A percentile compares a stretch with the other conserved stretches of the same genome.
Conservation (phyloP, 2,113 vertebrate genomes). For the Microcebus ravelobensis region DNA sequence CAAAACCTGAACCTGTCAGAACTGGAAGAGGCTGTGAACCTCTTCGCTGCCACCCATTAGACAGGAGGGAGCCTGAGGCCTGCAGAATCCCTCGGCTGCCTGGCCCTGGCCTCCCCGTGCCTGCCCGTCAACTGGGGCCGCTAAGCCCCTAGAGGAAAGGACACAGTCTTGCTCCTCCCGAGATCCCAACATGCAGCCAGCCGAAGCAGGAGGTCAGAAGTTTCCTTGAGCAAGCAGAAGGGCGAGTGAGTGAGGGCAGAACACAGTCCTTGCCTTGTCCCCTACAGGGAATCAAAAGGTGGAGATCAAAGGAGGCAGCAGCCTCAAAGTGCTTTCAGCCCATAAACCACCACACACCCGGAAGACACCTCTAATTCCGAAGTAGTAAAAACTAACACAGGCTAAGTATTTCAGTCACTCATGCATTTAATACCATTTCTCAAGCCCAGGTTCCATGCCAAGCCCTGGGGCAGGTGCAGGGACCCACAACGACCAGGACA, state of each 20-base stretch:
- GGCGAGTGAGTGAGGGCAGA: too few species aligned
- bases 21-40: neutral
- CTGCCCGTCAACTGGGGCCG: neutral
- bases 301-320: neutral
- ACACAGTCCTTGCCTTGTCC: accelerated
- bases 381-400: accelerated
- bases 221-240: neutral
- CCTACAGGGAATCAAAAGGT: neutral
- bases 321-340: neutral
- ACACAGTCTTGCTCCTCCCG: neutral
- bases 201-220: neutral
- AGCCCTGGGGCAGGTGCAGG: neutral
- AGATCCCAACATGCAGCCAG: neutral
- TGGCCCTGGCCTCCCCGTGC: accelerated
- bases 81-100: neutral
- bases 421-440: neutral
- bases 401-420: neutral
- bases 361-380: neutral
- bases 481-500: accelerated
- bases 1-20: neutral
- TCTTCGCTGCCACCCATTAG: too few species aligned
- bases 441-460: neutral
- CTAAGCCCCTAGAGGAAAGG: neutral
- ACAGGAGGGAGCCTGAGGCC: neutral
- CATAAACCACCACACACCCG: neutral